Evolutionary conservation across 1,140 invertebrate species (phyloP), one percentile per base, ranked within the genome.

Genomic region (Diachasma alloeum): DNA sequence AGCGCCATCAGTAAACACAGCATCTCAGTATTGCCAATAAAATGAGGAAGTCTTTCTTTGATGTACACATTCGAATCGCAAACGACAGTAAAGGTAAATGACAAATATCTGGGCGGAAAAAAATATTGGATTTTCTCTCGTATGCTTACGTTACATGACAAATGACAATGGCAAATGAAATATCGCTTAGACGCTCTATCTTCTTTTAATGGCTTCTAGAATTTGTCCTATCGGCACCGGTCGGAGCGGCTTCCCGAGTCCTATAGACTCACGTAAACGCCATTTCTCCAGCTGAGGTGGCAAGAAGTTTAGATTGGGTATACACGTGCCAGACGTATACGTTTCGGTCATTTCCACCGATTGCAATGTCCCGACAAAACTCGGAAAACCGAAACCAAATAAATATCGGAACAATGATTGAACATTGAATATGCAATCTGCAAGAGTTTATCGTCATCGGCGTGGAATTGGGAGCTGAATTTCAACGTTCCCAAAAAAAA

Each of bases 11-110:
- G 79, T 80, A 83, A 84, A 83, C 82, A 80, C 56, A 19, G 39
- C 79, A 74, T 85, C 82, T 84, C 17, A n/a, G 15, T 84, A 84
- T 84, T 84, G 79, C 81, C 72, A 76, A 15, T 48, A 72, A 79
- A 79, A 75, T 78, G 56, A 53, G 48, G 42, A 53, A 22, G 77
- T 75, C 48, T 17, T 15, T 9, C 82, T 83, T 83, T 81, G 79
- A 84, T 80, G 80, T 84, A 63, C 74, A 72, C 74, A 37, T 69
- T 44, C 53, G 68, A 46, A 74, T 71, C 19, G 66, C 42, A 37
- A 74, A 77, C 59, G 19, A 53, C 46, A 56, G 67, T 26, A n/a
- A n/a, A 26, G 19, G 46, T 26, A 77, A 75, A 31, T 59, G 36
- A n/a, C 17, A 68, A 26, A 48, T 19, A 74, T 63, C 59, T 53